Evolutionary conservation across 2,888 invertebrate species (phyloP).

Genomic region (Cephonodes hylas): DNA sequence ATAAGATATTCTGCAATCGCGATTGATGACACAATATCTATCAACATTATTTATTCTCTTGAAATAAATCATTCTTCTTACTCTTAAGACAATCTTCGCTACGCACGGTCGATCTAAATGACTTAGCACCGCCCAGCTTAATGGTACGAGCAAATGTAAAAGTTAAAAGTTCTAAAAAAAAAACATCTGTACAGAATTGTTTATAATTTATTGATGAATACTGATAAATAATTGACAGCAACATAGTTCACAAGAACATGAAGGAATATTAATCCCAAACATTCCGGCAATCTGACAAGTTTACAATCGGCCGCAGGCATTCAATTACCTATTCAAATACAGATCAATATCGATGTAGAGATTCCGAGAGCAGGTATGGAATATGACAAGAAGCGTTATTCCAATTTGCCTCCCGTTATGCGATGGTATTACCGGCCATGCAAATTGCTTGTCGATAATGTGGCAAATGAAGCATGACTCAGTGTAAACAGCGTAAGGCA

Average conservation of each 20-base stretch:
- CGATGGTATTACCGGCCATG: constrained; percentile 47
- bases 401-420: constrained; percentile 55
- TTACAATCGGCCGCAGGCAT: background rate
- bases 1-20: background rate
- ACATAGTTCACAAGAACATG: background rate
- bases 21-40: background rate
- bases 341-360: constrained; percentile 2
- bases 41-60: background rate
- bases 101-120: background rate
- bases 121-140: too few species aligned
- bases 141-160: too few species aligned
- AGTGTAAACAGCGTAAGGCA: constrained; percentile 25
- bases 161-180: too few species aligned
- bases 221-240: background rate
- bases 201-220: background rate
- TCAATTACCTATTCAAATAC: background rate
- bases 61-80: background rate
- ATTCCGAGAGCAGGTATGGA: constrained; percentile 8
- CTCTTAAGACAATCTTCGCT: background rate
- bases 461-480: constrained; percentile 56
- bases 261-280: background rate
- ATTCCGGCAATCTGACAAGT: background rate
- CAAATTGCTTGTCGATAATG: constrained; percentile 59
- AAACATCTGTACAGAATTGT: background rate
- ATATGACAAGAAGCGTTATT: constrained; percentile 37